A percentile compares a stretch with the other conserved stretches of the same genome.
Conservation (phyloP, 2,888 invertebrate species). For the Therioaphis trifolii region DNA sequence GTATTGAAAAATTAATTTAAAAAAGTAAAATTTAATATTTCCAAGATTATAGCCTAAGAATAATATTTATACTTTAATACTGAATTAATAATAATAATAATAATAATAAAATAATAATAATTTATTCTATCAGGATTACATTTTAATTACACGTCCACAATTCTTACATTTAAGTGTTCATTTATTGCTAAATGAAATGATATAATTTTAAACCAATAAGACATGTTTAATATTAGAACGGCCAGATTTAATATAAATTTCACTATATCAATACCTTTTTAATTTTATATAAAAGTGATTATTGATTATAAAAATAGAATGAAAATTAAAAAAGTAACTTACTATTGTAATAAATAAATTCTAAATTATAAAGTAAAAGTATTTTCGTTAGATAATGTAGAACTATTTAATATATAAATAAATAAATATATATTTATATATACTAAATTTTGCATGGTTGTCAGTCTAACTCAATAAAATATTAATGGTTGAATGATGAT, state of each 20-base stretch:
- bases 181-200: background rate
- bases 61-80: background rate
- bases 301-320: background rate
- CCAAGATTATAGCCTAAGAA: too few species aligned
- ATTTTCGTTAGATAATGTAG: background rate
- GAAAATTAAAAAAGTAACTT: background rate
- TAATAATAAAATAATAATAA: background rate
- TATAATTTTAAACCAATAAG: background rate
- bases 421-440: background rate
- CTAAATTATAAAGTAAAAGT: background rate
- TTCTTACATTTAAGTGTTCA: background rate
- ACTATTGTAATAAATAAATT: background rate
- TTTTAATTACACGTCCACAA: conserved; percentile 40
- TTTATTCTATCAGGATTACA: background rate
- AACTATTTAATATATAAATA: background rate
- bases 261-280: too few species aligned
- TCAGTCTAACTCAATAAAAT: background rate
- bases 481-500: conserved; percentile 23
- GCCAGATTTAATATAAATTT: background rate
- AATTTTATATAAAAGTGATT: background rate
- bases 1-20: too few species aligned
- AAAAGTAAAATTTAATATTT: background rate
- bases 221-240: background rate
- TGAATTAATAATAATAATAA: background rate
- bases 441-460: background rate